phyloP scores from a whole-genome alignment of 2,888 invertebrate genomes.

The Polietes domitor region DNA sequence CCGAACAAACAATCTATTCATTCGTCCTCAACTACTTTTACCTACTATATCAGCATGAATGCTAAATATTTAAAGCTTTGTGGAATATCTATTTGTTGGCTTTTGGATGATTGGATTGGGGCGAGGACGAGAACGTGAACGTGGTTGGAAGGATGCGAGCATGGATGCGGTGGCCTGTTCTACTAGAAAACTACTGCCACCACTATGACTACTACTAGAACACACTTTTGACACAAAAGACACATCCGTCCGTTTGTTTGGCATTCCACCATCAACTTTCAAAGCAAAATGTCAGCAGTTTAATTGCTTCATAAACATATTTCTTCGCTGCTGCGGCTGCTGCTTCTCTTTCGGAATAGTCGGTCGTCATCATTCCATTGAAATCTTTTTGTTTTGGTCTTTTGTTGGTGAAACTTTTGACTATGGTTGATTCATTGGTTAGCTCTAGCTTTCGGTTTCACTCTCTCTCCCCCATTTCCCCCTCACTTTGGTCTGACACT shows the following conservation, averaged over 20 bases:
- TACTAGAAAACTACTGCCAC: no score
- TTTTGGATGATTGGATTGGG: neutral
- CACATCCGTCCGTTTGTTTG: slow-evolving; percentile 29
- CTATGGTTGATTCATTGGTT: slow-evolving; percentile 7
- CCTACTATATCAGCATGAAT: neutral
- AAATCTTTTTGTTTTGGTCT: slow-evolving; percentile 47
- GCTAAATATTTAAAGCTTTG: slow-evolving; percentile 15
- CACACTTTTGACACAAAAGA: slow-evolving; percentile 6
- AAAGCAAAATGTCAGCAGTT: slow-evolving; percentile 68
- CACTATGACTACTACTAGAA: no score
- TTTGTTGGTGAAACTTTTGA: slow-evolving; percentile 34
- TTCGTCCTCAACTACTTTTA: neutral
- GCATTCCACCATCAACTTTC: slow-evolving; percentile 45
- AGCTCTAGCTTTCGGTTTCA: slow-evolving; percentile 4
- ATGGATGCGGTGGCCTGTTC: neutral
- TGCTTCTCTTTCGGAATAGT: neutral
- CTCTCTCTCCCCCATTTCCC: neutral
- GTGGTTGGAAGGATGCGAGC: neutral
- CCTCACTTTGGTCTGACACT: neutral
- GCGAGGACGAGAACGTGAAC: neutral
- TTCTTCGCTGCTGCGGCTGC: slow-evolving; percentile 50
- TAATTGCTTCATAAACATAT: slow-evolving; percentile 78
- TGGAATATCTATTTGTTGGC: neutral
- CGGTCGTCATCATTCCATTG: slow-evolving; percentile 12
- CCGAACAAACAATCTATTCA: neutral